Evolutionary conservation across 2,113 vertebrate species (phyloP), one percentile per base, ranked within the genome.

Genomic region (Tyto alba): DNA sequence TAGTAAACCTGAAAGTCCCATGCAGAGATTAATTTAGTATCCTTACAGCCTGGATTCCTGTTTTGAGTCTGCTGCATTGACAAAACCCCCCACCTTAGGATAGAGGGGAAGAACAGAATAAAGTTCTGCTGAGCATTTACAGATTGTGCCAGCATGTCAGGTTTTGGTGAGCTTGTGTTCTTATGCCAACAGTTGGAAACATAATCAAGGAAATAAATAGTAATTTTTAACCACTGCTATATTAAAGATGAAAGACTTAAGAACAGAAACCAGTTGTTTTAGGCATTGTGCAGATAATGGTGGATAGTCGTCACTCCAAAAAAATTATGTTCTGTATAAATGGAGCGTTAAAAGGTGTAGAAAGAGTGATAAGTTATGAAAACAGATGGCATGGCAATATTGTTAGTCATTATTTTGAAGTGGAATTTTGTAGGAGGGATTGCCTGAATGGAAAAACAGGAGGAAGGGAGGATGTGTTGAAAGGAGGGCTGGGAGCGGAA

Each of bases 341-440:
- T 2, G 5, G 73, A 77, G 50, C 0, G 1, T 81, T 88, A 57
- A 92, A 89, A 97, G 76, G 94, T 78, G 94, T 78, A 91, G 95
- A 92, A 95, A 92, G 92, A 92, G 56, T 32, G 90, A 56, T 92
- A 86, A 3, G 59, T 94, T 89, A 90, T 4, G 32, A 94, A 95
- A 96, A 71, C 94, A 96, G 94, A 97, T 95, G 96, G 96, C 73
- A 57, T 48, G 56, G 66, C 69, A 89, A 27, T 94, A 73, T 93
- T 93, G 73, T 93, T 94, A 90, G 80, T 89, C 83, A 67, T 94
- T 81, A 89, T 95, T 94, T 95, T 89, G 88, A 93, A 90, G 92
- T 86, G 95, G 85, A 96, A 92, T 94, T 97, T 95, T 84, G 90
- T 96, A 90, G 88, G 53, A 92, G 88, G 90, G 69, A 94, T 96